phyloP scores from a whole-genome alignment of 1,140 invertebrate genomes.

The Hestina assimilis region DNA sequence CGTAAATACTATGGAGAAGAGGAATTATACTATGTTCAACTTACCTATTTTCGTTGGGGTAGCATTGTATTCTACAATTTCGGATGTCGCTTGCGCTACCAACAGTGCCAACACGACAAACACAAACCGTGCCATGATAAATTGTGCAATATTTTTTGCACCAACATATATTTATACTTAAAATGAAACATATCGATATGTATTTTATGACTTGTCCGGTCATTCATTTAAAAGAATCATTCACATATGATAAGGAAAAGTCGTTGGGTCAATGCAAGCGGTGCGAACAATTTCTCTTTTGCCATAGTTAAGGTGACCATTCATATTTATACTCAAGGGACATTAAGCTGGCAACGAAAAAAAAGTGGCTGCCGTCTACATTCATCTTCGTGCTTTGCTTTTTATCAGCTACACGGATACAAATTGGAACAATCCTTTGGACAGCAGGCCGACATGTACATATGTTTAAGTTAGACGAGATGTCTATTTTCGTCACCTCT shows the following conservation, averaged over 20 bases:
- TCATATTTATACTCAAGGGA: too few relatives aligned
- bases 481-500: too few relatives aligned
- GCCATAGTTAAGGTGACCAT: background rate
- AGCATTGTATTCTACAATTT: background rate
- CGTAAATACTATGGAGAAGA: background rate
- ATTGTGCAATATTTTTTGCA: conserved; percentile 1
- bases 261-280: background rate
- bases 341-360: too few relatives aligned
- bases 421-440: too few relatives aligned
- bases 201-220: background rate
- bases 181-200: background rate
- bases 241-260: background rate
- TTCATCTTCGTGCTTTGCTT: too few relatives aligned
- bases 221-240: background rate
- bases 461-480: too few relatives aligned
- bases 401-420: too few relatives aligned
- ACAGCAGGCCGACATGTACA: too few relatives aligned
- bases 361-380: too few relatives aligned
- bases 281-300: background rate
- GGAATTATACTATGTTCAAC: background rate
- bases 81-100: background rate
- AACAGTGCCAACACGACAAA: conserved; percentile 6
- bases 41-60: conserved; percentile 6
- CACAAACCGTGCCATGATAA: conserved; percentile 9
- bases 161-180: conserved; percentile 14